Evolutionary conservation across 2,797 vertebrate genomes (phyloP), one percentile per base, ranked within the genome.

Genomic region (Mormyrops attenuatus): DNA sequence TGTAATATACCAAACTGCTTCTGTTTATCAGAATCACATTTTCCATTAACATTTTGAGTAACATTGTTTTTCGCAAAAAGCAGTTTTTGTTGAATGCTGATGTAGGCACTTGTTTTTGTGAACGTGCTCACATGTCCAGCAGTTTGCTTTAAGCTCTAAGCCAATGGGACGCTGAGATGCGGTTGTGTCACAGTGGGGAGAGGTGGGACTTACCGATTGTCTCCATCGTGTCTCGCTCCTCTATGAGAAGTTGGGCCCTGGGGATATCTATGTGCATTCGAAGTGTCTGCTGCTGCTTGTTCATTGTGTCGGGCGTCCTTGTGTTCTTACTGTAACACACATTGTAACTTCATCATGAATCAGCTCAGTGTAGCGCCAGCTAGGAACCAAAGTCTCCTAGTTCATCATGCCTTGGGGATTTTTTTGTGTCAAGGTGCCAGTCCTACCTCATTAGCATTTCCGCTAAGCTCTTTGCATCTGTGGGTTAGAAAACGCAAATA

Each of bases 391-490:
- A 20, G 20, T 47, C 15, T 80, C 38, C 38, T 80, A 44, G 17
- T 80, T 80, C n/a, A 80, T n/a, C 41, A 82, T n/a, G 73, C 73
- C n/a, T 47, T 88, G 41, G 8, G 17, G 2, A n/a, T 30, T 38
- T 84, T 4, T 34, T 50, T 55, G 50, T 7, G 85, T 9, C 30
- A 60, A 60, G 26, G 30, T 57, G 20, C 22, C 2, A 73, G 85
- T 95, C 96, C 95, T 97, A 99, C 99, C 99, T 99, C 98, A 99
- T 99, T 90, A 99, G 97, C 98, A 99, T 99, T 96, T 99, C 99
- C 34, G 99, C 99, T 93, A 99, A 96, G 94, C 99, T 99, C 94
- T 99, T 99, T 90, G 99, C 99, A 97, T 99, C 99, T 99, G 96
- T 92, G 92, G 95, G 93, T 95, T 95, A 95, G 93, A 96, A 90